Conservation (phyloP, 2,888 invertebrate species). For the Escarpia spicata region DNA sequence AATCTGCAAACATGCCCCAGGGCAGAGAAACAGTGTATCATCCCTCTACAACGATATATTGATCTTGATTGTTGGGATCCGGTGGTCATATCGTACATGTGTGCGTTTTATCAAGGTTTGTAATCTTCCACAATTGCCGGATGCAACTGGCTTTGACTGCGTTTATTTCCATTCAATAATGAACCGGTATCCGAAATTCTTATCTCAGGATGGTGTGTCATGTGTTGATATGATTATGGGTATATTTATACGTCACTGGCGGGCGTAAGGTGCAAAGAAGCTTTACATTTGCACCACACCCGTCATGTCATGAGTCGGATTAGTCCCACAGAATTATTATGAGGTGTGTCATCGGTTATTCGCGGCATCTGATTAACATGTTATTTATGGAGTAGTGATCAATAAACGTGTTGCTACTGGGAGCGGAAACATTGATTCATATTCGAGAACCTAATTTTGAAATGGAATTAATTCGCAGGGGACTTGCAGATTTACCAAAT, state of each 20-base stretch:
- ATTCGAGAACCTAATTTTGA: background rate
- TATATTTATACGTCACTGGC: background rate
- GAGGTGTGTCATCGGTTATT: background rate
- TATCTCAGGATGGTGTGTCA: background rate
- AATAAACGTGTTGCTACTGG: background rate
- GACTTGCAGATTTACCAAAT: background rate
- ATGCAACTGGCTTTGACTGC: background rate
- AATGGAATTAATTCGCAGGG: background rate
- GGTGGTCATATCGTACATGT: background rate
- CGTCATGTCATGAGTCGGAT: background rate
- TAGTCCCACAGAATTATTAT: background rate
- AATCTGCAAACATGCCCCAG: background rate
- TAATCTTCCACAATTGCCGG: background rate
- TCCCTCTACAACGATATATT: background rate
- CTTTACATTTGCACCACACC: background rate
- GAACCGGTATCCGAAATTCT: background rate
- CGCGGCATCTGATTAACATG: background rate
- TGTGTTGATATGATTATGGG: background rate
- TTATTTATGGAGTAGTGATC: background rate
- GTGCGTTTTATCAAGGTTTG: slow-evolving; percentile 2
- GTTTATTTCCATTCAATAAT: background rate
- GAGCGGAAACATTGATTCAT: background rate
- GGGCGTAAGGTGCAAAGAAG: background rate
- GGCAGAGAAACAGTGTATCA: background rate
- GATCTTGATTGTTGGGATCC: background rate